Evolutionary conservation across 2,797 vertebrate genomes (phyloP).

Genomic region (Danio tinwini): DNA sequence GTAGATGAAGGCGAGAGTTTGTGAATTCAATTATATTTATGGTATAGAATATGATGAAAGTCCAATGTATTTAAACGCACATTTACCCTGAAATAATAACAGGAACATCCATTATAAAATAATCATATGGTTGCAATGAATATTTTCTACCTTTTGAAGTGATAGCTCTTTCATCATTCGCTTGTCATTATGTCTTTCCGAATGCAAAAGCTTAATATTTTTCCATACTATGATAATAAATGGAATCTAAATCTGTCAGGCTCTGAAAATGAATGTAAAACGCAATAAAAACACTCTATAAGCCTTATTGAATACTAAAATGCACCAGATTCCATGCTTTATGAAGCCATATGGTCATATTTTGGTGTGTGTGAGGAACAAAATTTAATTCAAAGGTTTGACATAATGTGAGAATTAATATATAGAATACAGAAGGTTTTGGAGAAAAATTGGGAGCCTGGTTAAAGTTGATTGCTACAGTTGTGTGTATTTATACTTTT

Average conservation of each 20-base stretch:
- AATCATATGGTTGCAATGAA: neutral
- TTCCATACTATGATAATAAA: neutral
- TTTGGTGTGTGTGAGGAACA: neutral
- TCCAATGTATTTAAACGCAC: neutral
- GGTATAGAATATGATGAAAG: neutral
- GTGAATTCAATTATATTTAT: neutral
- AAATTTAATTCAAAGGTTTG: neutral
- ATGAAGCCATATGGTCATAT: neutral
- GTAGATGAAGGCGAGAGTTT: neutral
- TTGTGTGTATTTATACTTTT: no score
- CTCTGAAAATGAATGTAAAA: constrained; percentile 10
- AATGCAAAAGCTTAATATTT: neutral
- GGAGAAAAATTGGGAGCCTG: no score
- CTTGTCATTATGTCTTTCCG: neutral
- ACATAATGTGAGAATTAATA: neutral
- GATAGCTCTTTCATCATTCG: neutral
- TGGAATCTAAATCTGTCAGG: neutral
- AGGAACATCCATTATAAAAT: neutral
- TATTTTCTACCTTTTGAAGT: constrained; percentile 15
- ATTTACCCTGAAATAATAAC: neutral
- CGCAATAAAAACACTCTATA: neutral
- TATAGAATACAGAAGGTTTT: no score
- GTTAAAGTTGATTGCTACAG: no score
- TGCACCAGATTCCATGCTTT: neutral
- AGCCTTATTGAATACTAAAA: neutral